These are phyloP conservation scores for Asobara japonica DNA, from an alignment of 1,140 invertebrate genomes.

Conservation along the genomic window DNA sequence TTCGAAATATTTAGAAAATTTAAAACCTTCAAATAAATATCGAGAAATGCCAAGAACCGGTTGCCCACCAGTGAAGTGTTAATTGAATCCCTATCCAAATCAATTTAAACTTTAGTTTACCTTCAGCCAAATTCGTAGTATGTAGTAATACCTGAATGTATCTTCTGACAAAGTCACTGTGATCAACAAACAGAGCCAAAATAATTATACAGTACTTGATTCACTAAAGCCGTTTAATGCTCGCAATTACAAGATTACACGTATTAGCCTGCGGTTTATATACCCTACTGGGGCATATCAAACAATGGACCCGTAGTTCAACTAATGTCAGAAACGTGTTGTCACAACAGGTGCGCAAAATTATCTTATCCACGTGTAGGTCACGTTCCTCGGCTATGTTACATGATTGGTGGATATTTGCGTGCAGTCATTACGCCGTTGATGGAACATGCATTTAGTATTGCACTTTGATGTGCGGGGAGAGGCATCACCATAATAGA, in stretches of 20 bases:
- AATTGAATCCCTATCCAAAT: too few relatives aligned
- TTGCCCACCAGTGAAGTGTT: too few relatives aligned
- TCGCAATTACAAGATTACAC: not conserved
- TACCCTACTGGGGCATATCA: not conserved
- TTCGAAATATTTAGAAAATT: too few relatives aligned
- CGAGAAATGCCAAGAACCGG: too few relatives aligned
- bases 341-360: slow-evolving; percentile 7
- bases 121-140: too few relatives aligned
- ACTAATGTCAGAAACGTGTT: slow-evolving; percentile 6
- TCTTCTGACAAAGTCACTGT: too few relatives aligned
- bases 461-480: not conserved
- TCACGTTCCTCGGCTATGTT: not conserved
- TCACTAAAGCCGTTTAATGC: too few relatives aligned
- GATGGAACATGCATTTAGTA: not conserved
- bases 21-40: too few relatives aligned
- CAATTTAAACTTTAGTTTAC: too few relatives aligned
- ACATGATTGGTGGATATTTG: slow-evolving; percentile 3
- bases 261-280: not conserved
- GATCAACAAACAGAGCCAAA: too few relatives aligned
- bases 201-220: too few relatives aligned
- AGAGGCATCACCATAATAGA: not conserved
- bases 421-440: not conserved
- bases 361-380: slow-evolving; percentile 4
- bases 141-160: too few relatives aligned
- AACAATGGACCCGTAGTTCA: not conserved